Evolutionary conservation across 1,140 invertebrate genomes (phyloP), one percentile per base, ranked within the genome.

Genomic region (Drosophila arizonae): DNA sequence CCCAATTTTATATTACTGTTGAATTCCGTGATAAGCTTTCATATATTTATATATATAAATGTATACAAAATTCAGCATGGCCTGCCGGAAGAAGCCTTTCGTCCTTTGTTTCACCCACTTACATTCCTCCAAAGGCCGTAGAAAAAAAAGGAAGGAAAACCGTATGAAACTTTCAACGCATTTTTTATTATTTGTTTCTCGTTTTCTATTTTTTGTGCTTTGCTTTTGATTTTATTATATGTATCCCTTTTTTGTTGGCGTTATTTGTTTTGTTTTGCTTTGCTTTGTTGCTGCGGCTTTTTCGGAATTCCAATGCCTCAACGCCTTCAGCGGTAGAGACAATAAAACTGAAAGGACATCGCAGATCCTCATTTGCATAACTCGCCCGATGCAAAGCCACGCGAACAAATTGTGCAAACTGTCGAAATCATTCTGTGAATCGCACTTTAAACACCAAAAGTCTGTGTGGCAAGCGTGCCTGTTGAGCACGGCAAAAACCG

Each of bases 81-180:
- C 55, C 13, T 28, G 21, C 56, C 9, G 8, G 15, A 21, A 17
- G 5, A 87, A 60, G 52, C 62, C 58, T 76, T 87, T 79, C 73
- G 65, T 62, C 62, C 65, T 69, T 70, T 78, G 75, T 81, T 75
- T 81, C 75, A 71, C 71, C 75, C 72, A 39, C 43, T 67, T 72
- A 57, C 60, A 52, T 52, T 65, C 39, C 24, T 41, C 45, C 6
- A 30, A 50, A 55, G 52, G 15, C 50, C 21, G 10, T 33, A 57
- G 52, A 72, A 17, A 36, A 54, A 36, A 4, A 30, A 36, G 3
- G 10, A 30, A 48, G 15, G 15, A 66, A 78, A 85, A 81, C 78
- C 64, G 56, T 62, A 86, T 79, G 72, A 87, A 79, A 81, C 82
- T 79, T 81, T 79, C 78, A 81, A 69, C 65, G 58, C 67, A 76